A percentile compares a stretch with the other conserved stretches of the same genome.
Evolutionary conservation across 2,113 vertebrate species (phyloP).

Genomic region (Oreotragus oreotragus): DNA sequence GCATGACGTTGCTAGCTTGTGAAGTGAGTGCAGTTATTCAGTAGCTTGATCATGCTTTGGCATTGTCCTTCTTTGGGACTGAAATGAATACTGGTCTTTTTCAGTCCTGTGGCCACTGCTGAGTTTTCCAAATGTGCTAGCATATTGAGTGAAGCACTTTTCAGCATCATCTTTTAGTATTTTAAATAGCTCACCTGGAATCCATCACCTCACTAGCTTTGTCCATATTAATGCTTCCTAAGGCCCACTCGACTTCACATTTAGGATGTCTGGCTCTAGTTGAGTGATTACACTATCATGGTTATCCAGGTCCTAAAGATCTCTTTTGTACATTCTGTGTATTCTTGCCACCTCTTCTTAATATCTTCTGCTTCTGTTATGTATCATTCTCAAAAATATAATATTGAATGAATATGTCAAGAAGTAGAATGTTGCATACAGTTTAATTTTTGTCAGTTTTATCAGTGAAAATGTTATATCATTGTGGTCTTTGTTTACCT

Average conservation of each 20-base stretch:
- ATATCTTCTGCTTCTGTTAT: neutral
- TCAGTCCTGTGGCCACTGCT: neutral
- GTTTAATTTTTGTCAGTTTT: neutral
- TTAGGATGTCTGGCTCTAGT: neutral
- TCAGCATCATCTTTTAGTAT: neutral
- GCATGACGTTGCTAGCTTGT: neutral
- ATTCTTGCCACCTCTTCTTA: neutral
- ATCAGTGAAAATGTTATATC: neutral
- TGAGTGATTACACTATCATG: neutral
- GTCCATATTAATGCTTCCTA: neutral
- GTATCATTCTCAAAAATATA: neutral
- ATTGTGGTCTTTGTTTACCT: neutral
- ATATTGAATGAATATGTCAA: neutral
- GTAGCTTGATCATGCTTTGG: neutral
- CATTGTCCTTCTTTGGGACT: neutral
- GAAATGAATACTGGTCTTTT: neutral
- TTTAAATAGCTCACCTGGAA: neutral
- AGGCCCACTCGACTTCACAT: neutral
- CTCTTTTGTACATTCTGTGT: neutral
- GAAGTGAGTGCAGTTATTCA: neutral
- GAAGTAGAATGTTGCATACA: neutral
- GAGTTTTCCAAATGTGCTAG: neutral
- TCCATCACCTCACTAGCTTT: neutral
- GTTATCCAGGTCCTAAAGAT: accelerated
- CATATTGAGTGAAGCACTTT: neutral